Conservation (phyloP, 2,113 vertebrate genomes). For the Cyanocitta stelleri region DNA sequence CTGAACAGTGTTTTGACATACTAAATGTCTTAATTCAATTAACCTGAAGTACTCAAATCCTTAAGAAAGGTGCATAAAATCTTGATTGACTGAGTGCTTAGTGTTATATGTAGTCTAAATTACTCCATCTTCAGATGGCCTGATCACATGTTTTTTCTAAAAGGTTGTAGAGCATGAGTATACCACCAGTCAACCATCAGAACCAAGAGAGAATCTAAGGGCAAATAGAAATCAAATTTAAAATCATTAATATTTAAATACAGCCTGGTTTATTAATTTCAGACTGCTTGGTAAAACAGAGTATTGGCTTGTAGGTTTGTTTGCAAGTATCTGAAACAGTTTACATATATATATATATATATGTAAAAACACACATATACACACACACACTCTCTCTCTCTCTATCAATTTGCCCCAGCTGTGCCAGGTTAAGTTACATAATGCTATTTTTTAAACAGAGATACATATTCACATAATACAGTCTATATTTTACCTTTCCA, state of each 20-base stretch:
- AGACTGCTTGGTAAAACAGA: not conserved
- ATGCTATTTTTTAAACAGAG: not conserved
- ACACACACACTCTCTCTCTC: accelerated
- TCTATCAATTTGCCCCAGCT: not conserved
- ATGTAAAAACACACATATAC: not conserved
- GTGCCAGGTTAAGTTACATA: not conserved
- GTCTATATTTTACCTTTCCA: constrained; percentile 84
- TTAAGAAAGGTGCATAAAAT: not conserved
- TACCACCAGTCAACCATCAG: not conserved
- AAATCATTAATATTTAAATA: not conserved
- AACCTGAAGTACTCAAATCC: not conserved
- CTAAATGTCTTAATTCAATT: not conserved
- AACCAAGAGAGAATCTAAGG: not conserved
- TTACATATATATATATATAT: not conserved
- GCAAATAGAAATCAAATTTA: not conserved
- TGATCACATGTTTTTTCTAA: not conserved
- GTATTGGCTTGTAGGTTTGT: not conserved
- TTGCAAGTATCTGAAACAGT: not conserved
- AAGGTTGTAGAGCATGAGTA: not conserved
- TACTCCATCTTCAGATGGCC: not conserved
- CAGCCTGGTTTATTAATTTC: not conserved
- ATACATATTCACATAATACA: not conserved
- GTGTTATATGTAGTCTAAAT: not conserved
- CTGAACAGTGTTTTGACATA: not conserved
- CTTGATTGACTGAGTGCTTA: not conserved